phyloP scores from a whole-genome alignment of 2,113 vertebrate species.

The Steatornis caripensis region DNA sequence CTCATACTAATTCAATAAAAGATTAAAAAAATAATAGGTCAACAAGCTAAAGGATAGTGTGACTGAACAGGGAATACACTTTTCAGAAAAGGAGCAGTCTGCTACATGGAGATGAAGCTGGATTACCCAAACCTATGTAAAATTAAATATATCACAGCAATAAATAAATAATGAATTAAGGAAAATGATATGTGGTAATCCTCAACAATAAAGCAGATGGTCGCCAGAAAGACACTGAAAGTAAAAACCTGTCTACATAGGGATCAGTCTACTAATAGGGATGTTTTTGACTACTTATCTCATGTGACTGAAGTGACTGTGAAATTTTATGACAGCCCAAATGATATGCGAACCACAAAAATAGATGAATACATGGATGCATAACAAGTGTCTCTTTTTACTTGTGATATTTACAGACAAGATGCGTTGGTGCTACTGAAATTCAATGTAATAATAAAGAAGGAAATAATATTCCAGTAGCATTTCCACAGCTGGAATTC shows the following conservation, averaged over 20 bases:
- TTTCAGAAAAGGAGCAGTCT: neutral
- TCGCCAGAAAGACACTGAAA: neutral
- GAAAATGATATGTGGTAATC: neutral
- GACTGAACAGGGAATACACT: neutral
- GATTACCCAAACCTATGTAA: neutral
- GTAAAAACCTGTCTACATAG: neutral
- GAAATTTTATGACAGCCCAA: neutral
- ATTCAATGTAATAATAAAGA: neutral
- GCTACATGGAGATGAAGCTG: accelerated
- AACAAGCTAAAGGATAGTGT: neutral
- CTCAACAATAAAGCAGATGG: neutral
- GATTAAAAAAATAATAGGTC: neutral
- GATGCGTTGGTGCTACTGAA: neutral
- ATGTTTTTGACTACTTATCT: neutral
- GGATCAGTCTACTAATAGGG: neutral
- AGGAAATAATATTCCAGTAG: neutral
- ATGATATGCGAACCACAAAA: neutral
- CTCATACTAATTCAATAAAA: neutral
- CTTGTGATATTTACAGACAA: neutral
- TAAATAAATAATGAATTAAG: neutral
- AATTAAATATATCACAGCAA: neutral
- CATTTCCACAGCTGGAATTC: neutral
- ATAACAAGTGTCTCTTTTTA: neutral
- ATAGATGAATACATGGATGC: neutral
- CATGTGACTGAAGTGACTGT: neutral